Evolutionary conservation across 1,140 invertebrate species (phyloP).

Genomic region (Lutraria rhynchaena): DNA sequence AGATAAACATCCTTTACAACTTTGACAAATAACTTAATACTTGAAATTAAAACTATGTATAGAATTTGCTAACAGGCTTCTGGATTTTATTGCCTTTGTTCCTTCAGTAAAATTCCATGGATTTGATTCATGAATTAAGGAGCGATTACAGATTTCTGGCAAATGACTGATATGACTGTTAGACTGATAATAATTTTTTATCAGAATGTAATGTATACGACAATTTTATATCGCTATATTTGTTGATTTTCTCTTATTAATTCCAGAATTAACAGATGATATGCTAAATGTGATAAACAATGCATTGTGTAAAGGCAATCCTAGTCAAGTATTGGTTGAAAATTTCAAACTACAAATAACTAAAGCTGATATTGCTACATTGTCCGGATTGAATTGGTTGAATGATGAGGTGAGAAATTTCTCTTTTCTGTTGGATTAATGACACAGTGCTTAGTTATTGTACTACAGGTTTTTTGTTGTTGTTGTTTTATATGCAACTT

Average conservation of each 20-base stretch:
- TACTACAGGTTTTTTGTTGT: no score
- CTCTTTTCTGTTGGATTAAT: no score
- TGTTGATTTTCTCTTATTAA: neutral
- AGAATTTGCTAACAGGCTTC: no score
- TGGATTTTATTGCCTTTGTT: no score
- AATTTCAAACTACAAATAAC: conserved; percentile 85
- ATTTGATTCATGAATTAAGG: neutral
- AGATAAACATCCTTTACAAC: no score
- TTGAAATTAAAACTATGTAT: no score
- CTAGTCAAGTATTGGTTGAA: conserved; percentile 84
- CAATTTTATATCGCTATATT: neutral
- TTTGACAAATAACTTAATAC: no score
- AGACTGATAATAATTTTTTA: neutral
- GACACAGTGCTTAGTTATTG: no score
- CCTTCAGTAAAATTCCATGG: no score
- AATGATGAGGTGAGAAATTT: conserved; percentile 94
- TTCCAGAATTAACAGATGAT: conserved; percentile 78
- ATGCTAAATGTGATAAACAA: conserved; percentile 82
- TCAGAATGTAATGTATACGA: neutral
- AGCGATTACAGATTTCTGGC: neutral
- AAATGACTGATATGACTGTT: neutral
- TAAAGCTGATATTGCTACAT: conserved; percentile 90
- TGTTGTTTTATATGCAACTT: no score
- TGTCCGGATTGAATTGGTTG: conserved; percentile 93
- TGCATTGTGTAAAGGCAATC: conserved; percentile 81